Evolutionary conservation across 2,113 vertebrate genomes (phyloP), one percentile per base, ranked within the genome.

Genomic region (Micronisus gabar): DNA sequence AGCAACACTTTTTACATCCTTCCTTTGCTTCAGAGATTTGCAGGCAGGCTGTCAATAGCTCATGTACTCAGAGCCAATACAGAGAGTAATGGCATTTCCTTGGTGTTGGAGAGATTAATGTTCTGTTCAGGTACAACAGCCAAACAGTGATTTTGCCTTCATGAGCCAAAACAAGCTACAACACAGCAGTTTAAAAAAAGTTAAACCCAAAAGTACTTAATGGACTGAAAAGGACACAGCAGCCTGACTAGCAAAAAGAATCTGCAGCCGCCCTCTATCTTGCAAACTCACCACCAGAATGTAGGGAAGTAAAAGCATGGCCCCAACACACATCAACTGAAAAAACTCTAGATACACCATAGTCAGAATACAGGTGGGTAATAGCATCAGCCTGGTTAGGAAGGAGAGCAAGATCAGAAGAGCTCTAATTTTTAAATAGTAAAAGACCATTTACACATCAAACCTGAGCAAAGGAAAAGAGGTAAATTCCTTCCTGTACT

Each of bases 181-280:
- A 23, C 15, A 40, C 45, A 53, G 11, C 11, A 47, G 10, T n/a
- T 50, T 17, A 67, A 59, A 50, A 23, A 23, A 15, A 8, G n/a
- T 23, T 56, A 41, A 78, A 79, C n/a, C 38, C 40, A 34, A 3
- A 36, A 50, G 26, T 63, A 80, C 22, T 50, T 74, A 45, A 43
- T 20, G 38, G 32, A 34, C 15, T 29, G 26, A 48, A 53, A 55
- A 59, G 34, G 22, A 30, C 41, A 47, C 5, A 55, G 61, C 32
- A 55, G 32, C 22, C 61, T 21, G 23, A 55, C 26, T 10, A 52
- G 17, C 23, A 88, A 45, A 52, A 79, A 18, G 6, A 50, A 40
- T 13, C n/a, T 23, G 27, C 25, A 88, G 45, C 15, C 52, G 8
- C 7, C 23, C 48, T 0, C 0, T 3, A 30, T 59, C 29, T 65